Percentiles rank a stretch among this genome's conserved stretches.
Conservation (phyloP, 2,797 vertebrate species). For the Alcedo atthis region DNA sequence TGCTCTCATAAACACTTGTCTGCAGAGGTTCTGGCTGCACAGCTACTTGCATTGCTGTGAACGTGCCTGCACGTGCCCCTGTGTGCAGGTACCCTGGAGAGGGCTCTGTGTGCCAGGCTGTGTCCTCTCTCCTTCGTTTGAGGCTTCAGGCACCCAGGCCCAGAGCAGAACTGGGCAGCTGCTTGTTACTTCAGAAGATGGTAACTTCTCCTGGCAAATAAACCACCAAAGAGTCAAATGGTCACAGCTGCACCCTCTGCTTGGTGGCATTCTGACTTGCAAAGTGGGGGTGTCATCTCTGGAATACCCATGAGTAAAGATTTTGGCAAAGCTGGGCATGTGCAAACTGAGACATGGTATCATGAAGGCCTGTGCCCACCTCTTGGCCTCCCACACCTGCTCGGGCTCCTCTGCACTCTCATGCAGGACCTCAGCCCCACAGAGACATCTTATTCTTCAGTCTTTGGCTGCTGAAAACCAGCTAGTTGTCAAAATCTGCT, state of each 20-base stretch:
- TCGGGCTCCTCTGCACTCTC: accelerated
- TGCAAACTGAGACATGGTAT: neutral
- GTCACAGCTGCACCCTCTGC: neutral
- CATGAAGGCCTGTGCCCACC: neutral
- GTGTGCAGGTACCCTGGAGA: accelerated
- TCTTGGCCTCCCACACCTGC: neutral
- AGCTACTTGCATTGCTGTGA: neutral
- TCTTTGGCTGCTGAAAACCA: neutral
- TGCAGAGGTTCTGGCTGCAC: neutral
- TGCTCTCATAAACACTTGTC: neutral
- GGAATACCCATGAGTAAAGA: neutral
- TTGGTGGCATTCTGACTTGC: neutral
- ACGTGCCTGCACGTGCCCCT: neutral
- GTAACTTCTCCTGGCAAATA: neutral
- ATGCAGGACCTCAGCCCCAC: accelerated
- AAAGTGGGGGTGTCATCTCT: neutral
- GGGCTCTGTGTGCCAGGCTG: neutral
- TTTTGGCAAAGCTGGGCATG: neutral
- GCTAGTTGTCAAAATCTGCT: neutral
- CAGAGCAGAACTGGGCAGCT: neutral
- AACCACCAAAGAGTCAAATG: neutral
- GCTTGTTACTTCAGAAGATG: neutral
- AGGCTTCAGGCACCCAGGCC: neutral
- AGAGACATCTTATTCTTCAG: neutral
- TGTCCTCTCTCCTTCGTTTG: neutral